Percentiles rank a stretch among this genome's conserved stretches.
These are phyloP conservation scores for Neofelis nebulosa DNA, from an alignment of 2,113 vertebrate species.

Conservation along the genomic window DNA sequence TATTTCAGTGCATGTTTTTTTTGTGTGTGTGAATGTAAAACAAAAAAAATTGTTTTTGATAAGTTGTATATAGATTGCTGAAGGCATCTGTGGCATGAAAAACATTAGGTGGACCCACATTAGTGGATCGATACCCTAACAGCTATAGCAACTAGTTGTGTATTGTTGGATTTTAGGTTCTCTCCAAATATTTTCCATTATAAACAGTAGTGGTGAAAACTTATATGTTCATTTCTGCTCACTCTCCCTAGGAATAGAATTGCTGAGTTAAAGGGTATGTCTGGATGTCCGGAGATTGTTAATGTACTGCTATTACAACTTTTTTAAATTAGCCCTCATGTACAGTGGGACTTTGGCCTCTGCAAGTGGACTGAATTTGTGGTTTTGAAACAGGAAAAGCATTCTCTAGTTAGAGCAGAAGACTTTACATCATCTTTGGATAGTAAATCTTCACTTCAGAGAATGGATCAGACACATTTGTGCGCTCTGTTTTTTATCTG, in stretches of 20 bases:
- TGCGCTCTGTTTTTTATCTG: not conserved
- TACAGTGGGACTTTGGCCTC: not conserved
- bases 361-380: not conserved
- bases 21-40: constrained; percentile 39
- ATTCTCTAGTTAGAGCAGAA: not conserved
- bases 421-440: not conserved
- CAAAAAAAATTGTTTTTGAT: not conserved
- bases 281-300: not conserved
- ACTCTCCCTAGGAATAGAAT: not conserved
- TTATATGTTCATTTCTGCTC: not conserved
- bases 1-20: not conserved
- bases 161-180: not conserved
- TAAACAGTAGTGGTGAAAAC: not conserved
- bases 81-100: not conserved
- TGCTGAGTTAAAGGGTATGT: not conserved
- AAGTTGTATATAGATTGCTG: not conserved
- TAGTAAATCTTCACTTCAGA: not conserved
- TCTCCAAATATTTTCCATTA: not conserved
- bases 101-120: not conserved
- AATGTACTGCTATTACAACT: not conserved
- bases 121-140: not conserved
- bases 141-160: not conserved
- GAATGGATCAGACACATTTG: not conserved
- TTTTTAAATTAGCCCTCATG: not conserved
- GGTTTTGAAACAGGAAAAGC: not conserved